Base-by-base conservation (phyloP, 2,888 invertebrate species). In the Uropetala carovei region DNA sequence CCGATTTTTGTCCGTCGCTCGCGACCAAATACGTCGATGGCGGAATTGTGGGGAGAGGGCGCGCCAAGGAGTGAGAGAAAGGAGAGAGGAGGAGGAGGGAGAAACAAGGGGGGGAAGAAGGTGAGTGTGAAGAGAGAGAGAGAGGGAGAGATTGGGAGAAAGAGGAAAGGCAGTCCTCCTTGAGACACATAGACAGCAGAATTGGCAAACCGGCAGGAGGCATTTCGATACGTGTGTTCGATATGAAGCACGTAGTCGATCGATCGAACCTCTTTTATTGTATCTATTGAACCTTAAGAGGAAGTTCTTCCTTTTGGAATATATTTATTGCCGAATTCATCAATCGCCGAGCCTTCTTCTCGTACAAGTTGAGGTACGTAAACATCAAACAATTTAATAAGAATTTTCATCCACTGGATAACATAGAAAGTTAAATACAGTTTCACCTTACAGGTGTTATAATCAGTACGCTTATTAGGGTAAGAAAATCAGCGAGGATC, bases 11-110 rank as follows among this genome's bases (percentile, higher is more conserved):
- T 64, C 57, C 85, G 11, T n/a, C 64, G 64, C 64, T 10, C 43
- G 89, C 10, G 64, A 68, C 89, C 86, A 60, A 86, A 86, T 59
- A 64, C 60, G 60, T 86, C 86, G 86, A 56, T 60, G 60, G 64
- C 18, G n/a, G 43, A 64, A 89, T 11, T 56, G 64, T 10, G 16
- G 18, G 30, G 60, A 43, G n/a, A n/a, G 89, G 13, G 82, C 11
- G 13, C 22, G 18, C 7, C 30, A 16, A 56, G 56, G 58, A 58
- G 58, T 22, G 22, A 56, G 43, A 43, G 1, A 43, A 43, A 43
- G 43, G 43, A 43, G 1, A 5, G 43, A 43, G 43, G 43, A 43
- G 43, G 43, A 43, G 43, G 43, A 43, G 43, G 30, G 60, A 43
- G n/a, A 9, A 64, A 10, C 30, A 14, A 3, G 59, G 18, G 11